Evolutionary conservation across 2,797 vertebrate genomes (phyloP).

Genomic region (Platalea minor): DNA sequence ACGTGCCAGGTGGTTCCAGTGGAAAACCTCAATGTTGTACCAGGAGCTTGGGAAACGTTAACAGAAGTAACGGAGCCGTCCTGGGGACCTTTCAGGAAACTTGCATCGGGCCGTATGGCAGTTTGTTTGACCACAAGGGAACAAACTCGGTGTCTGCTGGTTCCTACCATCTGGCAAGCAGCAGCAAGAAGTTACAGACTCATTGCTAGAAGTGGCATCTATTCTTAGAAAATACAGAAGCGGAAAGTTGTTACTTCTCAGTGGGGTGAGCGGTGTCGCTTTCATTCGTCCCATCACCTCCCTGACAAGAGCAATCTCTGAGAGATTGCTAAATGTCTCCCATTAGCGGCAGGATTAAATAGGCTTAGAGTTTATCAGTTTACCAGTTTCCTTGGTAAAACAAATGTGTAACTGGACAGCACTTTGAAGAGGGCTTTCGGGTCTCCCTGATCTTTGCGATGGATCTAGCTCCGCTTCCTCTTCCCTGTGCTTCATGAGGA

Average conservation of each 20-base stretch:
- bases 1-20: neutral
- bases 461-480: neutral
- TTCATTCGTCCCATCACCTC: neutral
- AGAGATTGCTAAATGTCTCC: neutral
- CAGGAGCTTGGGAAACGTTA: constrained; percentile 22
- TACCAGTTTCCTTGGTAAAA: neutral
- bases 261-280: neutral
- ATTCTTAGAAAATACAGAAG: constrained; percentile 20
- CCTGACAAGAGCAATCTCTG: neutral
- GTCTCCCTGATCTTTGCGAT: neutral
- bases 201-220: neutral
- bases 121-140: constrained; percentile 21
- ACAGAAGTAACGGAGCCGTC: neutral
- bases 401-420: neutral
- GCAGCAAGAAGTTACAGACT: neutral
- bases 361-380: neutral
- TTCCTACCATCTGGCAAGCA: constrained; percentile 17
- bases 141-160: neutral
- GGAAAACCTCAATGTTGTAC: constrained; percentile 36
- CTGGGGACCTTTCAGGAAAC: constrained; percentile 32
- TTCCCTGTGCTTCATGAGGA: neutral
- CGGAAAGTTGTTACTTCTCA: neutral
- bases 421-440: neutral
- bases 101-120: neutral
- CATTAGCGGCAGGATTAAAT: neutral